phyloP scores from a whole-genome alignment of 1,140 invertebrate genomes.

The Cotesia glomerata region DNA sequence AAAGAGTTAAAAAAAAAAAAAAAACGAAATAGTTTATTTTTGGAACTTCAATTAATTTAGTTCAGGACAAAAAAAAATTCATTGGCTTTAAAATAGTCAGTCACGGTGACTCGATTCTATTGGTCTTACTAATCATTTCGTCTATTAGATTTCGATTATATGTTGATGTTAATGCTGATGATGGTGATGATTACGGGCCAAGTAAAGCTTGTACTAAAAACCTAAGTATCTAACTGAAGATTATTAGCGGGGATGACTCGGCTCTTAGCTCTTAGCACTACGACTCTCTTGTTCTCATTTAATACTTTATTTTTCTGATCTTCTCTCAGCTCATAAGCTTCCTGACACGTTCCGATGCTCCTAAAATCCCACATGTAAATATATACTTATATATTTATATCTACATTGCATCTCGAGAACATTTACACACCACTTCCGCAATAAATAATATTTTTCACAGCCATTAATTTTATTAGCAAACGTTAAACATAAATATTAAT shows the following conservation, averaged over 20 bases:
- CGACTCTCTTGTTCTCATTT: constrained; percentile 19
- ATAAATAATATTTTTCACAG: too few species aligned
- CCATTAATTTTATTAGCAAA: too few species aligned
- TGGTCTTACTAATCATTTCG: neutral
- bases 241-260: constrained; percentile 55
- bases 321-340: neutral
- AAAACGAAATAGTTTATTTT: constrained; percentile 1
- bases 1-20: too few species aligned
- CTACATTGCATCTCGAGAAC: neutral
- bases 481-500: too few species aligned
- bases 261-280: constrained; percentile 20
- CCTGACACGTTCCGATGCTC: neutral
- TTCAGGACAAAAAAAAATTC: constrained; percentile 22
- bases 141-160: too few species aligned
- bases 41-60: constrained; percentile 34
- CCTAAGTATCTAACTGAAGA: constrained; percentile 32
- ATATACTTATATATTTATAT: neutral
- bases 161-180: neutral
- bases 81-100: constrained; percentile 21
- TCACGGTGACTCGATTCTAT: constrained; percentile 30
- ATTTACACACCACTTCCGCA: neutral
- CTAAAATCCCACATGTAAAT: too few species aligned
- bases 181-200: neutral
- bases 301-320: neutral
- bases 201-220: too few species aligned